A percentile compares a stretch with the other conserved stretches of the same genome.
Evolutionary conservation across 2,797 vertebrate species (phyloP).

Genomic region (Muscicapa comitata): DNA sequence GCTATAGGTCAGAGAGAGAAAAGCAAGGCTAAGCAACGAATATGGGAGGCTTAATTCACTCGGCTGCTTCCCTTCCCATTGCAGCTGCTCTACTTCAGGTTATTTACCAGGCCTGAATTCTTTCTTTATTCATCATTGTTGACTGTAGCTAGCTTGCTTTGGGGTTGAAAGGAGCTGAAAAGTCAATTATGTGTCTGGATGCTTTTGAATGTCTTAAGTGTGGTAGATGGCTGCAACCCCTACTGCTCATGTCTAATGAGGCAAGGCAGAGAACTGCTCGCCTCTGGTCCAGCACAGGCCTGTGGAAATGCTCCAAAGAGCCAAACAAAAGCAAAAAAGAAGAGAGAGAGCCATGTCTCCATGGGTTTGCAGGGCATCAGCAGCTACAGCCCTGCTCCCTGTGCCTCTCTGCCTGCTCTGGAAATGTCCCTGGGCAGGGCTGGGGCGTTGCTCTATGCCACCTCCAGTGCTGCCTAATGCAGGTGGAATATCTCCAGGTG

Average conservation of each 20-base stretch:
- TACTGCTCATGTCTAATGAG: background rate
- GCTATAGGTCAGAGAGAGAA: constrained; percentile 12
- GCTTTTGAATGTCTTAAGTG: constrained; percentile 7
- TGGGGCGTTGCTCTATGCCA: background rate
- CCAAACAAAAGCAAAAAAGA: background rate
- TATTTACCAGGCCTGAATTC: constrained; percentile 42
- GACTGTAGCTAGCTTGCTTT: constrained; percentile 11
- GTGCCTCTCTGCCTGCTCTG: background rate
- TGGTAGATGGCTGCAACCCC: background rate
- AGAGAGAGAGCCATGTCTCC: background rate
- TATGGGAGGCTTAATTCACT: constrained; percentile 32
- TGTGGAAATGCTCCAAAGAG: background rate
- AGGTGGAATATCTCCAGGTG: background rate
- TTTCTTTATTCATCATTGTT: constrained; percentile 20
- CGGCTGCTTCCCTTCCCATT: background rate
- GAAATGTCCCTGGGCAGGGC: too few species aligned
- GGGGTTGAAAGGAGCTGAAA: constrained; percentile 35
- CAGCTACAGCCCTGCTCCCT: accelerated
- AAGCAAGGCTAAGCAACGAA: constrained; percentile 9
- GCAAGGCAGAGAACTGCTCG: background rate
- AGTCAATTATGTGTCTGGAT: constrained; percentile 36
- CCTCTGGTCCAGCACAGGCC: accelerated
- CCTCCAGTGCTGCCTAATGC: background rate
- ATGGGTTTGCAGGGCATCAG: background rate
- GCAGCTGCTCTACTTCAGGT: constrained; percentile 54